Evolutionary conservation across 2,888 invertebrate species (phyloP), one percentile per base, ranked within the genome.

Genomic region (Melipona beecheii): DNA sequence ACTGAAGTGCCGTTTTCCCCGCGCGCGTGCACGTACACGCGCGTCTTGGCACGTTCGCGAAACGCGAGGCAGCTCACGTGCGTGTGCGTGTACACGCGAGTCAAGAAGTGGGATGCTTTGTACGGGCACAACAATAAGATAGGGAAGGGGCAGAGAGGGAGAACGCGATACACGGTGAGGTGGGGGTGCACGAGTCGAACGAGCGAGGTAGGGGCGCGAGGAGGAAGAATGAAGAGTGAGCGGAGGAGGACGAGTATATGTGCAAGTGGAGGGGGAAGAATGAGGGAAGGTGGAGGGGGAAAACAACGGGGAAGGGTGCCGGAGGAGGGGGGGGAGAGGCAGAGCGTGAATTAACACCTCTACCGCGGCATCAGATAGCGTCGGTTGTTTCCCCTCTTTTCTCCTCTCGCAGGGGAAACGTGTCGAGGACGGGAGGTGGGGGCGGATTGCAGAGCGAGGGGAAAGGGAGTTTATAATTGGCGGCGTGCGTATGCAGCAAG

Each of bases 291-390:
- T 9, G 66, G 36, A 6, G 79, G 24, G 24, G n/a, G 65, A 36
- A 36, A 65, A 31, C 31, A 31, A 31, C 31, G 31, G 0, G 31
- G 31, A 31, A 31, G 3, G 31, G 64, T 13, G 72, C 21, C 56
- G 66, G 66, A 21, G 82, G 79, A 72, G 65, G 78, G 82, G 78
- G 75, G 65, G 78, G 82, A 73, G 79, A 83, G 81, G 83, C 74
- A 83, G 89, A 91, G 90, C 91, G 92, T 92, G 93, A 93, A 93
- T 93, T 93, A 93, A 93, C 93, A 93, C 93, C 93, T 93, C 93
- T 92, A 90, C 90, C 90, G 91, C 91, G 89, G 89, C 90, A 93
- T 93, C 93, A 93, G 93, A 93, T 93, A 93, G 87, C 86, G 86
- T 82, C 85, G 78, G 87, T 84, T 19, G 72, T 87, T 87, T 87